Percentiles rank a stretch among this genome's conserved stretches.
These are phyloP conservation scores for Drosophila lowei DNA, from an alignment of 1,140 invertebrate genomes.

Conservation along the genomic window DNA sequence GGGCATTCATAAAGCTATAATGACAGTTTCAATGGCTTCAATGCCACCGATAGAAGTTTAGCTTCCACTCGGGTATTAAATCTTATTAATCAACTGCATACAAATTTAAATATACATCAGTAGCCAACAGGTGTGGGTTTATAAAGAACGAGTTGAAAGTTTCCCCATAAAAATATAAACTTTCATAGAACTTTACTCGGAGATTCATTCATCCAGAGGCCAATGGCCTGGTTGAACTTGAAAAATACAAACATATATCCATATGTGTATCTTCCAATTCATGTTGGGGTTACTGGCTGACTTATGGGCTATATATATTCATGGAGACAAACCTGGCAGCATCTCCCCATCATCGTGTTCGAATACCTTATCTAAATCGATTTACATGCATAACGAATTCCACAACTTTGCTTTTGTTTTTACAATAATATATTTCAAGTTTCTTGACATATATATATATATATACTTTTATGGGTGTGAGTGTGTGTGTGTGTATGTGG, in stretches of 20 bases:
- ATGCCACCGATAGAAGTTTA: conserved; percentile 44
- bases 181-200: neutral
- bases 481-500: conserved; percentile 11
- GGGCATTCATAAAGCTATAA: conserved; percentile 42
- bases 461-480: conserved; percentile 17
- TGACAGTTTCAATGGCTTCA: conserved; percentile 34
- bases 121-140: conserved; percentile 16
- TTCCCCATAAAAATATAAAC: conserved; percentile 25
- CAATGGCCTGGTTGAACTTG: conserved; percentile 21
- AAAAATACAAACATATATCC: conserved; percentile 4
- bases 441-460: conserved; percentile 31
- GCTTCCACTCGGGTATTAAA: conserved; percentile 36
- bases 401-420: conserved; percentile 33
- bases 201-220: conserved; percentile 22
- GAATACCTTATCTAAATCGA: conserved; percentile 43
- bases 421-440: conserved; percentile 58
- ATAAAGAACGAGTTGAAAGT: conserved; percentile 30
- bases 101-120: conserved; percentile 20
- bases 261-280: neutral
- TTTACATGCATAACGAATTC: conserved; percentile 51
- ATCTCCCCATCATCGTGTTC: conserved; percentile 24
- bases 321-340: conserved; percentile 13
- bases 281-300: conserved; percentile 28
- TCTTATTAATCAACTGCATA: conserved; percentile 43
- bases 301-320: conserved; percentile 34